Base-by-base conservation (phyloP, 2,888 invertebrate species). In the Merodon equestris region DNA sequence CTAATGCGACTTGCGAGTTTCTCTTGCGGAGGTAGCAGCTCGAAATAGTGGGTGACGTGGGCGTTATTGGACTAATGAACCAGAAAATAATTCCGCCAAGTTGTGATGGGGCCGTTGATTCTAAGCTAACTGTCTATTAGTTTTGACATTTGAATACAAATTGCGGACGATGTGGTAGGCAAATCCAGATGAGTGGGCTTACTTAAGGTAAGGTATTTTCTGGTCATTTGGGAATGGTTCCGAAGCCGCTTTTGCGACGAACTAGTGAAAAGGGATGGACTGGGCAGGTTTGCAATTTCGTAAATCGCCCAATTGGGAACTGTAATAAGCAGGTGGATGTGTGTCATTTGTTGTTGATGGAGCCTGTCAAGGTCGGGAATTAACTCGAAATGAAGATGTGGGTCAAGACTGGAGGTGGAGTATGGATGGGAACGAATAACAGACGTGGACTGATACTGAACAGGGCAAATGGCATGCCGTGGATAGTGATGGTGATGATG, bases 21-120 rank as follows among this genome's bases (percentile, higher is more conserved):
- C 47, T 54, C 64, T 63, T 56, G 51, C 42, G 36, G 14, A 45
- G 57, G 7, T 27, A 27, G 27, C 2, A 27, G 27, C 7, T 7
- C 38, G 34, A 14, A 58, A 19, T 36, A 56, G 38, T 34, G n/a
- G 54, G 54, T 60, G 15, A 48, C 40, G 19, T 17, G 9, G 57
- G 38, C 53, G 44, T 9, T 56, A 61, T 13, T 64, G 58, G 58
- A 60, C 64, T 71, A 71, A 76, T 76, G 71, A 76, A 51, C 60
- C 76, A 71, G 71, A 54, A 70, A 70, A 60, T 61, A 53, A 61
- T 54, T 70, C 53, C 40, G 9, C 40, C 54, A 40, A 54, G 47
- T 48, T 71, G 56, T 63, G 10, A 18, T 50, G 42, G 40, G 19
- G 51, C 27, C 27, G 58, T 53, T 54, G 61, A 34, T 61, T 12